Conservation (phyloP, 2,113 vertebrate species). For the Callocephalon fimbriatum region DNA sequence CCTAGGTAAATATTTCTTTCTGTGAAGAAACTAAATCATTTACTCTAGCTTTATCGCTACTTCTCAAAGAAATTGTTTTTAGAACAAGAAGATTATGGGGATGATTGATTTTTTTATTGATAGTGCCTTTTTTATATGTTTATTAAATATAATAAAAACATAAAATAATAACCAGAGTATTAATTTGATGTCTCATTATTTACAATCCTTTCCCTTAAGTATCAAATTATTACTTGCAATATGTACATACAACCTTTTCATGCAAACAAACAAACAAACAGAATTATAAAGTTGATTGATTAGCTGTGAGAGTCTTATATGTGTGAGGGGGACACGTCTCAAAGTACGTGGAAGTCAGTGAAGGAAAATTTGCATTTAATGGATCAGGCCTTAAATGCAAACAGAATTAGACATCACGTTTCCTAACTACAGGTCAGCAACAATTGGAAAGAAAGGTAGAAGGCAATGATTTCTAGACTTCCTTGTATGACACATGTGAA, state of each 20-base stretch:
- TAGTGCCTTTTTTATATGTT: rapidly evolving
- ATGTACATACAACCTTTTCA: rapidly evolving
- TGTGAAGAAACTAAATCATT: not conserved
- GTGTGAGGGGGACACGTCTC: rapidly evolving
- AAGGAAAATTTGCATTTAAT: not conserved
- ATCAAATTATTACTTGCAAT: not conserved
- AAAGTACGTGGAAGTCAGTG: not conserved
- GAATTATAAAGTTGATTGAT: not conserved
- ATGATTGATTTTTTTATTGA: not conserved
- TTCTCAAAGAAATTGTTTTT: not conserved
- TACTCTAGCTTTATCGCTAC: not conserved
- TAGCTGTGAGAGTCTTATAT: not conserved
- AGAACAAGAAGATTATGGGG: not conserved
- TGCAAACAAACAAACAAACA: rapidly evolving
- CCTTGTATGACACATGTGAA: rapidly evolving
- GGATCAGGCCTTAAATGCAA: not conserved
- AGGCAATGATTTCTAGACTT: not conserved
- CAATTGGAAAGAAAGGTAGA: not conserved
- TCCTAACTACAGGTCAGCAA: not conserved
- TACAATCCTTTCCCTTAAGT: not conserved
- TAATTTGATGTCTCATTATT: not conserved
- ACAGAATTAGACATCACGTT: not conserved
- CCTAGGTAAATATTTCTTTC: not conserved
- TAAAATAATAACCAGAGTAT: not conserved
- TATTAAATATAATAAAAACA: not conserved